Base-by-base conservation (phyloP, 2,113 vertebrate genomes). In the Aptenodytes patagonicus region DNA sequence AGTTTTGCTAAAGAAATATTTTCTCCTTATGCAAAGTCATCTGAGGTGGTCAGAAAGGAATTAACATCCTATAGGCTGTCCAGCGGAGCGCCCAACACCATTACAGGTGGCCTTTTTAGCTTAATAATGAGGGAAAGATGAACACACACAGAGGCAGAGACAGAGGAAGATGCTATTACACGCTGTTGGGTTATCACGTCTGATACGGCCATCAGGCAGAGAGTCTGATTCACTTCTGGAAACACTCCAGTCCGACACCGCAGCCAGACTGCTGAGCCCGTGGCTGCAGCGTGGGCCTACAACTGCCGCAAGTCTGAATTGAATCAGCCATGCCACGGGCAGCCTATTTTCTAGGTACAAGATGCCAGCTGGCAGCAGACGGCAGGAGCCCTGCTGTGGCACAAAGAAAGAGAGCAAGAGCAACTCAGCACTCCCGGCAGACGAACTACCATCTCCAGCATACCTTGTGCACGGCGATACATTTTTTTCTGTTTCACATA, bases 171-270 rank as follows among this genome's bases (percentile, higher is more conserved):
- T 26, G 20, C 24, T 75, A 5, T n/a, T 11, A 46, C 38, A 73
- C 4, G 3, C 40, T 17, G 7, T 2, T 12, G 31, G 40, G 47
- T 84, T 78, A 60, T 13, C 47, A 26, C 0, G 10, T 17, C 61
- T 31, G 52, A 20, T 9, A 19, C 0, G 4, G 70, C 73, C 55
- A 40, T n/a, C 32, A 9, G 66, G 83, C 72, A 86, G 64, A 22
- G 57, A 13, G 7, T 29, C 72, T 92, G 94, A 68, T 88, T 93
- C 88, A 77, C 46, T 81, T 87, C 92, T 90, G 89, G 76, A 81
- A 90, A 66, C 38, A 2, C 60, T 70, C 36, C 47, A 29, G 52
- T 6, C 62, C 4, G 2, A 17, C 15, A 8, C 68, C 1, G 0
- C 49, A 93, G 44, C 26, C 79, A 88, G 86, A 21, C 58, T 64